A percentile compares a stretch with the other conserved stretches of the same genome.
These are phyloP conservation scores for Setophaga coronata DNA, from an alignment of 2,113 vertebrate genomes.

Conservation along the genomic window DNA sequence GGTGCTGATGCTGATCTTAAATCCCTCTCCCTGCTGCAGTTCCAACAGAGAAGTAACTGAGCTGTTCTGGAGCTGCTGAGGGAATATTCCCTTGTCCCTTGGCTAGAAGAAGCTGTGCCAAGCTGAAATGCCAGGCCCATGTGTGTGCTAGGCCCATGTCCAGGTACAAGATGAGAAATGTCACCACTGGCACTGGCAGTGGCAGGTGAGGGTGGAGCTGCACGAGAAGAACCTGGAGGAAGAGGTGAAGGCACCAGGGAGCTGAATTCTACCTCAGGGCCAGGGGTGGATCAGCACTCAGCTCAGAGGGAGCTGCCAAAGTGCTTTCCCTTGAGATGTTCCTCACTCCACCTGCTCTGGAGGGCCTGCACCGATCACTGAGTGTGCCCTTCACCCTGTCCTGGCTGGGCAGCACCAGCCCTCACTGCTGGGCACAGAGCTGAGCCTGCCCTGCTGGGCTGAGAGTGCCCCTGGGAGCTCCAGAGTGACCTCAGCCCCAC, in stretches of 20 bases:
- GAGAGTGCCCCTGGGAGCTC: neutral
- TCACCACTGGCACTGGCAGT: neutral
- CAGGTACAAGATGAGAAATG: neutral
- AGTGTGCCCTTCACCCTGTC: neutral
- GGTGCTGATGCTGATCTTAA: neutral
- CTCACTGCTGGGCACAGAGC: neutral
- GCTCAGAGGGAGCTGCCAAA: neutral
- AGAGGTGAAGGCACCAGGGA: neutral
- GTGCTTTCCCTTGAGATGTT: neutral
- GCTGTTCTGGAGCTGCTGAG: neutral
- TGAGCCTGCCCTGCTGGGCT: neutral
- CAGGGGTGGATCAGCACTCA: neutral
- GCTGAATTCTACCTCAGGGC: neutral
- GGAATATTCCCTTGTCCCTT: neutral
- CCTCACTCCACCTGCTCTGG: neutral
- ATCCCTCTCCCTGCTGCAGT: neutral
- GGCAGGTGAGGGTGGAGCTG: neutral
- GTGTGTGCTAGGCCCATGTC: fast-evolving
- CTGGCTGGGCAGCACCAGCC: neutral
- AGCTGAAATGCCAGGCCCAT: too few relatives aligned
- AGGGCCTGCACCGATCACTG: neutral
- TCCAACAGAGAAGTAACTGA: too few relatives aligned
- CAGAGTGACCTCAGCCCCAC: neutral
- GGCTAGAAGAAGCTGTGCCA: neutral
- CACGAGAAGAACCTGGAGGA: neutral